Percentiles rank a stretch among this genome's conserved stretches.
Evolutionary conservation across 23 tunicate species (phyloP).

Genomic region (Pegea sp.): DNA sequence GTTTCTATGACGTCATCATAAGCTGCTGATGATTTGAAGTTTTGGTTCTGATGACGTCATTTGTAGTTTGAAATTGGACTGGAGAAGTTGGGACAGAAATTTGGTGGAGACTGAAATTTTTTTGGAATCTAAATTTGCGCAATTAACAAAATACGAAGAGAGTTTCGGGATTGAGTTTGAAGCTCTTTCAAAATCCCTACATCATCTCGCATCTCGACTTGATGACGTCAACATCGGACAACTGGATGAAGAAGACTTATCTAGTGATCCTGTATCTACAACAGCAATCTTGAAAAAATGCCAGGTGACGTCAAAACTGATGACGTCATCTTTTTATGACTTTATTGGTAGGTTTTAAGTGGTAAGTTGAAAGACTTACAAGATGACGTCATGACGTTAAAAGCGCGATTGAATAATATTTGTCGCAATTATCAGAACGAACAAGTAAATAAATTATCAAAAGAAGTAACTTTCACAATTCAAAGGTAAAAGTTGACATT

Average conservation of each 20-base stretch:
- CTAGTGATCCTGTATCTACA: neutral
- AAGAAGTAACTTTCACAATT: conserved; percentile 23
- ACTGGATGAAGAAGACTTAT: conserved; percentile 1
- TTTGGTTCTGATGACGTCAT: too few species aligned
- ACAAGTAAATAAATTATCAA: conserved; percentile 30
- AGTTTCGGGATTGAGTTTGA: conserved; percentile 18
- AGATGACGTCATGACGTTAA: conserved; percentile 29
- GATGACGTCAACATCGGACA: conserved; percentile 11
- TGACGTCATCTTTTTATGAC: neutral
- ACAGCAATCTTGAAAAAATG: conserved; percentile 12
- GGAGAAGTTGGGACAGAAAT: conserved; percentile 64
- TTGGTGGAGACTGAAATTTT: conserved; percentile 55
- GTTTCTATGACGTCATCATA: too few species aligned
- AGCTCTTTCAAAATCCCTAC: conserved; percentile 10
- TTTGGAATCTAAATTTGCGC: conserved; percentile 23
- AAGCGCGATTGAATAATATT: conserved; percentile 35
- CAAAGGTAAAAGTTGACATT: conserved; percentile 22
- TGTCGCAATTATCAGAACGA: conserved; percentile 54
- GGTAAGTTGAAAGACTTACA: conserved; percentile 14
- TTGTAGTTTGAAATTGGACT: conserved; percentile 61
- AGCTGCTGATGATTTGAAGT: too few species aligned
- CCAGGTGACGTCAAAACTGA: conserved; percentile 2
- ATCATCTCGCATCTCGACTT: conserved; percentile 3
- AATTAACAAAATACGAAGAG: conserved; percentile 33
- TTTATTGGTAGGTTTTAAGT: neutral